Base-by-base conservation (phyloP, 2,797 vertebrate species). In the Agapornis canus region DNA sequence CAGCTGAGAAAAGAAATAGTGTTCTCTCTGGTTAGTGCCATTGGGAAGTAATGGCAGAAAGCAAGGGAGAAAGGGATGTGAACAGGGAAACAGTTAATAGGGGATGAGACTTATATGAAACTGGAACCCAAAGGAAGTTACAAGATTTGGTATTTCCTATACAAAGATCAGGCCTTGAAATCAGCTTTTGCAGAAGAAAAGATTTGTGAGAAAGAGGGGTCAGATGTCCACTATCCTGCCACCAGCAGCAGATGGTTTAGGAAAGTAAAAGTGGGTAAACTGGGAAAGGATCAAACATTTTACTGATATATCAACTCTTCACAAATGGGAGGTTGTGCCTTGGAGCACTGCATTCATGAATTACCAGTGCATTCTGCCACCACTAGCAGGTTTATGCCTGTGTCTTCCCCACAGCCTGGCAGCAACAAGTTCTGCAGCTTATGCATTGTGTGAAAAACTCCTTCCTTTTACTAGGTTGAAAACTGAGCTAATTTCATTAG, bases 361-460 rank as follows among this genome's bases (percentile, higher is more conserved):
- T 45, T 75, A 22, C 52, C 69, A 75, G 13, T 48, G 48, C 60
- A 31, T 86, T 81, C 57, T 94, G 42, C 42, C 42, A 90, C 39
- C 20, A 12, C 57, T 88, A 54, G 81, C 61, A 57, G 13, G 49
- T 86, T 92, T 79, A 86, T 89, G 47, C 63, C 76, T 82, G 51
- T 86, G 84, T 68, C 82, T 92, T 92, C 52, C 37, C 14, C 7
- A 29, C 77, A 91, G 45, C 65, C 80, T 2, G 0, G n/a, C 45
- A 78, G 82, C 76, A 92, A 32, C n/a, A 48, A 87, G 37, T 92
- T 91, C 76, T 75, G 73, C 42, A 91, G 72, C 37, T 90, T 83
- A 42, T 78, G 42, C 19, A 18, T 19, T 78, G n/a, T n/a, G 29
- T 83, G 76, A 90, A 86, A 90, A 91, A 92, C 42, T 32, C 65